Evolutionary conservation across 2,797 vertebrate species (phyloP), one percentile per base, ranked within the genome.

Genomic region (Scarus forsteni): DNA sequence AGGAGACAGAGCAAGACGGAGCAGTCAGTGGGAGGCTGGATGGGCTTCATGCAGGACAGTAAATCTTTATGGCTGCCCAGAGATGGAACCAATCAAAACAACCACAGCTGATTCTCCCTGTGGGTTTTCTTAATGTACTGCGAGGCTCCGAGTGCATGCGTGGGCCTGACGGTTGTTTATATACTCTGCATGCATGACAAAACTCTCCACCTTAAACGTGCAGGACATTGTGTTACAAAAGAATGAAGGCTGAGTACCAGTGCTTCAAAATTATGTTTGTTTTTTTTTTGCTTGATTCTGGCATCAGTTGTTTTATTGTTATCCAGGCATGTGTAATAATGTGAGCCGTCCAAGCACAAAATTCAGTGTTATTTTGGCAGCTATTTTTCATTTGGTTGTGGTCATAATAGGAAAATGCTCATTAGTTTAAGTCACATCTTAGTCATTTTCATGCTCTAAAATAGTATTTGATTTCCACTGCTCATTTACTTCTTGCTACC

Each of bases 11-110:
- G 80, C 58, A 85, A 85, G 84, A 85, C 79, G 48, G 59, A 68
- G 18, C 78, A 79, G 88, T 91, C 83, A 90, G 89, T 85, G 73
- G 84, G 85, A 85, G 82, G 77, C 14, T 79, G 82, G 75, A 80
- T 61, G 64, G 39, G 63, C 68, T 75, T 85, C 81, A 89, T 56
- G 56, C 79, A 84, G 77, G 74, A 90, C 88, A 80, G 73, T 87
- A 76, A 79, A 86, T 88, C 78, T 88, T 85, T 89, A 88, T 76
- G 73, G 77, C 63, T 75, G 75, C 67, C 69, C 59, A 69, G 75
- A 77, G 79, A 83, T 66, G 57, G 40, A 82, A 83, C 79, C 79
- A 85, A 86, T 89, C 82, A 88, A 78, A 85, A 81, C 79, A 86
- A 79, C 53, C 61, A 73, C 51, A 55, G 51, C 51, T 72, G 49